Percentiles rank a stretch among this genome's conserved stretches.
phyloP scores from a whole-genome alignment of 2,888 invertebrate genomes.

The Trissolcus japonicus region DNA sequence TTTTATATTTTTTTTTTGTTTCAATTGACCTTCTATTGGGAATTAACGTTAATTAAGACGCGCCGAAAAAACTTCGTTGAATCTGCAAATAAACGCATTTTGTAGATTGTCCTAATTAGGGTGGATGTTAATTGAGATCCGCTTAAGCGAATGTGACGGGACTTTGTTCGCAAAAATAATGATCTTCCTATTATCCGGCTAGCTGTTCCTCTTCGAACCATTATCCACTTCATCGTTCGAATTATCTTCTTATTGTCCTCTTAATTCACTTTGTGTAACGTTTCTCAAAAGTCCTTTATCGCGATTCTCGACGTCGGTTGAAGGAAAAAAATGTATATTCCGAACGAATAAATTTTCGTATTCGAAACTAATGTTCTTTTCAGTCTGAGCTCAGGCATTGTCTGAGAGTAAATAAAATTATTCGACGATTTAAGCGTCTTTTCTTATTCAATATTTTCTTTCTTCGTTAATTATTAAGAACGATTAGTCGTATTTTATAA shows the following conservation, averaged over 20 bases:
- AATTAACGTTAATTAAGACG: constrained; percentile 44
- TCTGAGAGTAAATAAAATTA: constrained; percentile 18
- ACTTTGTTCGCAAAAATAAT: constrained; percentile 74
- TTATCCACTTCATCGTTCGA: constrained; percentile 72
- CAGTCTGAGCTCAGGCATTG: constrained; percentile 2
- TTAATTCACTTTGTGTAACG: constrained; percentile 58
- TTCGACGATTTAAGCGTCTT: neutral
- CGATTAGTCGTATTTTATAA: neutral
- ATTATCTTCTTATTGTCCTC: constrained; percentile 71
- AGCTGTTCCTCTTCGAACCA: constrained; percentile 68
- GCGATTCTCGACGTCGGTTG: constrained; percentile 27
- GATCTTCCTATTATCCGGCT: constrained; percentile 73
- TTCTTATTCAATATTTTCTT: neutral
- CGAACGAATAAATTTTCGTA: constrained; percentile 18
- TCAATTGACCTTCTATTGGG: constrained; percentile 16
- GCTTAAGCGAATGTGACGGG: constrained; percentile 66
- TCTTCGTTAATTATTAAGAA: constrained; percentile 14
- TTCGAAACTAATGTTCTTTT: constrained; percentile 40
- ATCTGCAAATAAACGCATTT: constrained; percentile 51
- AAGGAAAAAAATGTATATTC: constrained; percentile 28
- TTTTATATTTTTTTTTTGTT: constrained; percentile 21
- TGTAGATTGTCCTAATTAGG: constrained; percentile 65
- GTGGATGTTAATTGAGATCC: constrained; percentile 70
- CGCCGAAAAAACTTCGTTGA: constrained; percentile 37
- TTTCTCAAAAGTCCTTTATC: constrained; percentile 58